These are phyloP conservation scores for Dynastes grantii DNA, from an alignment of 2,888 invertebrate genomes.

Conservation along the genomic window DNA sequence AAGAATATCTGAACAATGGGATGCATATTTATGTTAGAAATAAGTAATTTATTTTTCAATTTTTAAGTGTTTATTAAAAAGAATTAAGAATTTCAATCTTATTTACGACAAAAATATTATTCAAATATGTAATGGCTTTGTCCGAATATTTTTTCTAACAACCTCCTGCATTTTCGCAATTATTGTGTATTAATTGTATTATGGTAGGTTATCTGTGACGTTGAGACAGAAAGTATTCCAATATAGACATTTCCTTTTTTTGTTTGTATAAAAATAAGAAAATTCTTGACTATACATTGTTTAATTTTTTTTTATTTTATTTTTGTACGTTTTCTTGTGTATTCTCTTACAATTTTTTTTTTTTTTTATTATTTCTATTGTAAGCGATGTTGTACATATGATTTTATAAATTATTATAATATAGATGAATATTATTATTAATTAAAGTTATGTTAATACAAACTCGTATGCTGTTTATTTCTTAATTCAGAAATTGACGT, in stretches of 20 bases:
- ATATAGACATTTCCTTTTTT: background rate
- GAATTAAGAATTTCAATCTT: no score
- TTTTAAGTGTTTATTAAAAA: no score
- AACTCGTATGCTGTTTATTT: conserved; percentile 1
- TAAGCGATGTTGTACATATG: no score
- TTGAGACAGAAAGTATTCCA: conserved; percentile 4
- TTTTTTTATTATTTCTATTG: no score
- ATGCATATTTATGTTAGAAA: no score
- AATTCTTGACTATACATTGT: background rate
- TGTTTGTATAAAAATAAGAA: no score
- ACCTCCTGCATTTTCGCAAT: background rate
- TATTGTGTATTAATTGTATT: background rate
- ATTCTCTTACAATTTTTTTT: no score
- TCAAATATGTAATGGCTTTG: no score
- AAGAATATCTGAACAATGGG: no score
- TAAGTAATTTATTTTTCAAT: no score
- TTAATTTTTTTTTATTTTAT: background rate
- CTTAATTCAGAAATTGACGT: background rate
- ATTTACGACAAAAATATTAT: no score
- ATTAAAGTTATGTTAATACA: conserved; percentile 15
- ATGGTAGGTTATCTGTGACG: background rate
- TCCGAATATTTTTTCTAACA: no score
- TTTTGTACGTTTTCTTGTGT: background rate
- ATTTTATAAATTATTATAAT: background rate
- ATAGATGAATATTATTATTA: conserved; percentile 6